These are phyloP conservation scores for Equus quagga DNA, from an alignment of 2,113 vertebrate genomes.

Conservation along the genomic window DNA sequence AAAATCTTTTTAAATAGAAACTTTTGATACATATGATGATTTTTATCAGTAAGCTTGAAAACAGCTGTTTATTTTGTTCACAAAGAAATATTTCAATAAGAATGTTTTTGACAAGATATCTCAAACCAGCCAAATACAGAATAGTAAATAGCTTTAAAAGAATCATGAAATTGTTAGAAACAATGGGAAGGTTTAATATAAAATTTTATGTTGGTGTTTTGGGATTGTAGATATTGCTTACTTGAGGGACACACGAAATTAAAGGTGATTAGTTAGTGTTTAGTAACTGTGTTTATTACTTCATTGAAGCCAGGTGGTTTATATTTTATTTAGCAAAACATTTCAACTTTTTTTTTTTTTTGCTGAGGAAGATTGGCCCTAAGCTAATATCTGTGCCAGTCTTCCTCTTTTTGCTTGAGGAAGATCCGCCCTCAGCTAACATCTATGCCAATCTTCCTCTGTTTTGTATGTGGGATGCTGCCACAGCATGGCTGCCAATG, in stretches of 20 bases:
- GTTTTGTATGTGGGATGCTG: no score
- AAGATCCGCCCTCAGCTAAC: no score
- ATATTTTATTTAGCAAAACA: slow-evolving; percentile 70
- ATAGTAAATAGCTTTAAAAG: slow-evolving; percentile 4
- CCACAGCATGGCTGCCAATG: no score
- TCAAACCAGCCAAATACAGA: not conserved
- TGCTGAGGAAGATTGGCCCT: no score
- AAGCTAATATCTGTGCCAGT: no score
- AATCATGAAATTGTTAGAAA: not conserved
- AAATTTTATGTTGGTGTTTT: slow-evolving; percentile 19
- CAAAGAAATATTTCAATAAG: not conserved
- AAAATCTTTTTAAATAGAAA: not conserved
- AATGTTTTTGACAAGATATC: not conserved
- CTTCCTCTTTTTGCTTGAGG: no score
- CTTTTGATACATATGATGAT: not conserved
- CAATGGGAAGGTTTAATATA: not conserved
- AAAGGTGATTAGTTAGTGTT: not conserved
- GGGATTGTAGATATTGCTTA: not conserved
- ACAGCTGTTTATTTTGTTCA: not conserved
- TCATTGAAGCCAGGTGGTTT: slow-evolving; percentile 59
- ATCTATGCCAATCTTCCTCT: no score
- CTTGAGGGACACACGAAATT: not conserved
- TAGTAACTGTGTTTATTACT: not conserved
- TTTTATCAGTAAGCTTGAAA: slow-evolving; percentile 23
- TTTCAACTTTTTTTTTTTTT: slow-evolving; percentile 71